A percentile compares a stretch with the other conserved stretches of the same genome.
phyloP scores from a whole-genome alignment of 2,888 invertebrate genomes.

The Altica lythri region DNA sequence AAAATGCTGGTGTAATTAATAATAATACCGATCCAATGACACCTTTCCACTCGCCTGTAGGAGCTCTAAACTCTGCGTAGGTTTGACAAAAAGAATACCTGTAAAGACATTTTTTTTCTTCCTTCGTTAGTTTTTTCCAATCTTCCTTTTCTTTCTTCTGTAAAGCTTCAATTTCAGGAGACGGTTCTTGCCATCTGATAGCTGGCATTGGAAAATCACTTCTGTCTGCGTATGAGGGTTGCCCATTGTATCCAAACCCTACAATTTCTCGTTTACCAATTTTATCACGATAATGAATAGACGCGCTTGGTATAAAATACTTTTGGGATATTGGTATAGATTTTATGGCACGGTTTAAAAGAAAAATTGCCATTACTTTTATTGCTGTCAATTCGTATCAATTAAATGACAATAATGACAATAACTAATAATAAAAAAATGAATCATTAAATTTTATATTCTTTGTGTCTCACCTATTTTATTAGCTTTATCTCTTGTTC shows the following conservation, averaged over 20 bases:
- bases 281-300: slow-evolving; percentile 22
- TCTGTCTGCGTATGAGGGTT: slow-evolving; percentile 72
- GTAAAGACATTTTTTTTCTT: slow-evolving; percentile 93
- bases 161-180: slow-evolving; percentile 75
- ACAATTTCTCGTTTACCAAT: slow-evolving; percentile 89
- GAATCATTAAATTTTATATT: too few relatives aligned
- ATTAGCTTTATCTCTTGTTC: too few relatives aligned
- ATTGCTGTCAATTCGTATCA: too few relatives aligned
- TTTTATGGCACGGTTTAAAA: too few relatives aligned
- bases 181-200: slow-evolving; percentile 77
- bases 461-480: too few relatives aligned
- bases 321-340: too few relatives aligned
- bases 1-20: slow-evolving; percentile 36
- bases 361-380: too few relatives aligned
- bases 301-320: too few relatives aligned
- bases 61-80: slow-evolving; percentile 86
- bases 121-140: slow-evolving; percentile 86
- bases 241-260: slow-evolving; percentile 82
- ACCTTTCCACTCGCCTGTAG: slow-evolving; percentile 85
- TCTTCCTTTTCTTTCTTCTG: slow-evolving; percentile 92
- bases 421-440: too few relatives aligned
- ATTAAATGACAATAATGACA: too few relatives aligned
- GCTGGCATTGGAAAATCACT: slow-evolving; percentile 84
- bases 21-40: slow-evolving; percentile 65
- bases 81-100: slow-evolving; percentile 93